These are phyloP conservation scores for Sciurus vulgaris DNA, from an alignment of 2,797 vertebrate species.

Conservation along the genomic window DNA sequence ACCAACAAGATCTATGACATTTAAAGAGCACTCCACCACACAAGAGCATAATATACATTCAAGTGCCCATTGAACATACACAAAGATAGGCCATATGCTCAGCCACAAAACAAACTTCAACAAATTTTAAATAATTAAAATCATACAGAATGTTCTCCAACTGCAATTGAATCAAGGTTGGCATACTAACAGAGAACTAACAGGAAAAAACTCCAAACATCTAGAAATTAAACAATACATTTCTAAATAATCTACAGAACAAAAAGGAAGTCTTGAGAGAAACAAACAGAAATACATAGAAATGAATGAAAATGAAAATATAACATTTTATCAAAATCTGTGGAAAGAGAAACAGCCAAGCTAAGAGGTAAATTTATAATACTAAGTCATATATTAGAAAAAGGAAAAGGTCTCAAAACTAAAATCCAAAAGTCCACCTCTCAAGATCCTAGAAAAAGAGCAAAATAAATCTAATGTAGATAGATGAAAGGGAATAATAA, in stretches of 20 bases:
- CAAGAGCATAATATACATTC: neutral
- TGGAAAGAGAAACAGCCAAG: neutral
- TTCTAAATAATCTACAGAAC: neutral
- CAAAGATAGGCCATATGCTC: neutral
- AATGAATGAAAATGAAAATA: slow-evolving; percentile 52
- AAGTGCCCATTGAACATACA: neutral
- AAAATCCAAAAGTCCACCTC: neutral
- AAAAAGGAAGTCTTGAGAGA: neutral
- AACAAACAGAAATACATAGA: neutral
- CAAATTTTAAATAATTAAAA: neutral
- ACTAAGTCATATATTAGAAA: neutral
- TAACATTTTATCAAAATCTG: neutral
- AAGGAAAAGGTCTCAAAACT: neutral
- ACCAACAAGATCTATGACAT: neutral
- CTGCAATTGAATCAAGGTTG: slow-evolving; percentile 20
- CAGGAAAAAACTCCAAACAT: slow-evolving; percentile 34
- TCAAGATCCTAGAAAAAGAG: neutral
- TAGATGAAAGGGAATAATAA: neutral
- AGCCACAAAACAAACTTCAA: neutral
- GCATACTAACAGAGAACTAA: slow-evolving; percentile 25
- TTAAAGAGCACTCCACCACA: neutral
- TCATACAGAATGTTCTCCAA: neutral
- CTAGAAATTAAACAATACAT: slow-evolving; percentile 19
- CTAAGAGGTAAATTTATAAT: slow-evolving; percentile 17
- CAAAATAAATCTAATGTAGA: slow-evolving; percentile 15